A percentile compares a stretch with the other conserved stretches of the same genome.
These are phyloP conservation scores for Panulirus ornatus DNA, from an alignment of 1,140 invertebrate genomes.

Conservation along the genomic window DNA sequence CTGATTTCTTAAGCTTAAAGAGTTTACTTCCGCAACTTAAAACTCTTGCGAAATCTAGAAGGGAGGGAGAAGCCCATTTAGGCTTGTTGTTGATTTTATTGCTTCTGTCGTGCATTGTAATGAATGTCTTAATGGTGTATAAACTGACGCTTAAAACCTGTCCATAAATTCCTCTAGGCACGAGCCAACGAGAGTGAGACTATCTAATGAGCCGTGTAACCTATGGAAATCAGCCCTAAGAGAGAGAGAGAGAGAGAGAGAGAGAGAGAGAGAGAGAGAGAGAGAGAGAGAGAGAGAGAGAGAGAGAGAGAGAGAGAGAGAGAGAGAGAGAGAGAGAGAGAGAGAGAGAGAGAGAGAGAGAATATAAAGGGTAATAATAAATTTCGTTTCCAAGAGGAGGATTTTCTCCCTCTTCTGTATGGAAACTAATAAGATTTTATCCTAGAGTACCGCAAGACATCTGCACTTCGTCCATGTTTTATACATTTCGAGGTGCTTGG, in stretches of 20 bases:
- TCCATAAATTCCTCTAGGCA: no score
- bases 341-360: constrained; percentile 23
- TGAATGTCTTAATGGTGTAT: no score
- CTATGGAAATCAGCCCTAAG: no score
- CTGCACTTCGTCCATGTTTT: neutral
- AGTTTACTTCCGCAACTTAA: no score
- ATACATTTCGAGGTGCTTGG: neutral
- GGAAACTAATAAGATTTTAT: neutral
- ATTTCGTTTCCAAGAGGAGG: neutral
- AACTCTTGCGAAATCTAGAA: no score
- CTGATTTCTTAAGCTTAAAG: no score
- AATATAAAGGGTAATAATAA: neutral
- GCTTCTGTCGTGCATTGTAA: no score
- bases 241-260: constrained; percentile 23
- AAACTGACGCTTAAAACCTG: no score
- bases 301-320: constrained; percentile 27
- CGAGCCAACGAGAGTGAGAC: no score
- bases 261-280: constrained; percentile 34
- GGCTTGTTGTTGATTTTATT: no score
- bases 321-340: constrained; percentile 26
- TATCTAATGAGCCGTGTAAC: no score
- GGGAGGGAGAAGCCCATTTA: no score
- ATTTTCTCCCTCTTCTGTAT: neutral
- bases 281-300: constrained; percentile 15
- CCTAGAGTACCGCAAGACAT: neutral